Conservation (phyloP, 1,140 invertebrate genomes). For the Atopsyche davidsoni region DNA sequence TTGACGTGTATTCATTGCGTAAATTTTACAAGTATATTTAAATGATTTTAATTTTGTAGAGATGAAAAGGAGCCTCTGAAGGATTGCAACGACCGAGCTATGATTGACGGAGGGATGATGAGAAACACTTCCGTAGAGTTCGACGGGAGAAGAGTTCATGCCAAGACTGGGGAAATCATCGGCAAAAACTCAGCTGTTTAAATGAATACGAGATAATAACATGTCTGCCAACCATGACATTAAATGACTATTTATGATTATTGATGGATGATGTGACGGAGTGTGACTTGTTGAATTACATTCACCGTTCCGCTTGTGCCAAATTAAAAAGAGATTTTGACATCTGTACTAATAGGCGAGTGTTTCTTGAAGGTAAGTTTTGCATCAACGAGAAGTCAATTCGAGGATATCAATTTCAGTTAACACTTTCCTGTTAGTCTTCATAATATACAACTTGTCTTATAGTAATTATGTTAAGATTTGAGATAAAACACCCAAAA, state of each 20-base stretch:
- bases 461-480: no score
- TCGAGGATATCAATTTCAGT: no score
- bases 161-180: conserved; percentile 71
- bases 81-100: conserved; percentile 52
- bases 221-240: no score
- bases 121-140: conserved; percentile 73
- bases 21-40: no score
- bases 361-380: not conserved
- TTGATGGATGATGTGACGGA: no score
- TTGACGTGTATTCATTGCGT: no score
- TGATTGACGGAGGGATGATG: conserved; percentile 59
- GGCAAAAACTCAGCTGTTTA: conserved; percentile 81
- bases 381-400: not conserved
- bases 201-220: conserved; percentile 32
- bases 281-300: not conserved
- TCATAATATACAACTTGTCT: no score
- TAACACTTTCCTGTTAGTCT: no score
- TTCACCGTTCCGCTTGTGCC: not conserved
- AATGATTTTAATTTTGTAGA: conserved; percentile 47
- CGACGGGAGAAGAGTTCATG: conserved; percentile 70
- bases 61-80: conserved; percentile 77
- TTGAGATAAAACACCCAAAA: no score
- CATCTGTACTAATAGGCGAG: not conserved
- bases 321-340: not conserved
- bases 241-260: no score